Evolutionary conservation across 2,888 invertebrate species (phyloP).

Genomic region (Drosophila neoperkinsi): DNA sequence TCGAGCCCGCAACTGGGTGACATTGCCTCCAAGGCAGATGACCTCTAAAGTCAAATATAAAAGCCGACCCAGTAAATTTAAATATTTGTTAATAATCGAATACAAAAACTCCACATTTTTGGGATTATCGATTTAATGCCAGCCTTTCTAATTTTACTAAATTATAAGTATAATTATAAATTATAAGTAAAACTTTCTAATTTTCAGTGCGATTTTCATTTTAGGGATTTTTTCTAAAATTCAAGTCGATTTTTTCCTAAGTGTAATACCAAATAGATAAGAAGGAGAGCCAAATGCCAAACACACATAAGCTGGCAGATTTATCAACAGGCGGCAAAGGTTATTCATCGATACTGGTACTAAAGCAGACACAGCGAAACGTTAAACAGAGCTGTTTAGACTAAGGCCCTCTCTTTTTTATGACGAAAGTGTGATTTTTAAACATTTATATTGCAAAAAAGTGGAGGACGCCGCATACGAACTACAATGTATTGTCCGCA

Average conservation of each 20-base stretch:
- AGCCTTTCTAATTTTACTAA: neutral
- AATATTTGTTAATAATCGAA: too few relatives aligned
- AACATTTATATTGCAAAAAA: neutral
- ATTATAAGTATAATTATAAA: too few relatives aligned
- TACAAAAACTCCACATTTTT: neutral
- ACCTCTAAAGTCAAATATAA: neutral
- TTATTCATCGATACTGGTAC: neutral
- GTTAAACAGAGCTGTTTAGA: neutral
- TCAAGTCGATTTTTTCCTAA: neutral
- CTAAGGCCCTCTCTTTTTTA: fast-evolving
- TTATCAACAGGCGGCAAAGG: neutral
- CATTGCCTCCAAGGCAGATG: too few relatives aligned
- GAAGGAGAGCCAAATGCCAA: neutral
- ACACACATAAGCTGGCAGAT: neutral
- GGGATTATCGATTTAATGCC: neutral
- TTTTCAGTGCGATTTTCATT: neutral
- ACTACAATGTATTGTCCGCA: neutral
- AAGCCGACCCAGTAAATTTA: too few relatives aligned
- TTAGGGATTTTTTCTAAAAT: neutral
- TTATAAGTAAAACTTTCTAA: neutral
- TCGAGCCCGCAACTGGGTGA: too few relatives aligned
- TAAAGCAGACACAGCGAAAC: neutral
- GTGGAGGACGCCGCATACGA: neutral
- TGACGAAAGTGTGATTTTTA: neutral
- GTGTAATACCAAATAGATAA: neutral